Conservation (phyloP, 2,113 vertebrate genomes). For the Phalacrocorax carbo region DNA sequence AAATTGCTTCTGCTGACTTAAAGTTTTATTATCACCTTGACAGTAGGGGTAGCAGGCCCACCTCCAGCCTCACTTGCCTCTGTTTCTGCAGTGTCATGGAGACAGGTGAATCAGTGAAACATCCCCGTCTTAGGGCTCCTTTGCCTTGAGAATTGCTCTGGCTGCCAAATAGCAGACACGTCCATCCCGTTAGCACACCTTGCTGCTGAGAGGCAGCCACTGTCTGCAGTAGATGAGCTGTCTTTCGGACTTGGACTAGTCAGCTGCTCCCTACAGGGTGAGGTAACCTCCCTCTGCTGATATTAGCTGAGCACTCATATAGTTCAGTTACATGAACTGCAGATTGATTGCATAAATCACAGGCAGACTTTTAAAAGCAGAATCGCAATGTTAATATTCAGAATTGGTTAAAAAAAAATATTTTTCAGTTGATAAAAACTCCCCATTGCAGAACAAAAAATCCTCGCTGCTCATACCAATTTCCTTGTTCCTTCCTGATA, state of each 20-base stretch:
- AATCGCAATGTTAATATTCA: rapidly evolving
- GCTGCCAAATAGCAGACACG: background rate
- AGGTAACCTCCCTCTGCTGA: background rate
- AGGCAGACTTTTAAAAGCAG: background rate
- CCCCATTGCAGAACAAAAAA: background rate
- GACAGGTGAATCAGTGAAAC: background rate
- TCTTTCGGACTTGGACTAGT: background rate
- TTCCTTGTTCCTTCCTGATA: background rate
- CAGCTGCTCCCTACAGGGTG: background rate
- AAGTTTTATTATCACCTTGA: background rate
- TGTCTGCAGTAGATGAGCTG: background rate
- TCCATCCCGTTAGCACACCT: background rate
- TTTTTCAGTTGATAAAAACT: background rate
- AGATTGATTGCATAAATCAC: background rate
- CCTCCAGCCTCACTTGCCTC: background rate
- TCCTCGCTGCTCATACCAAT: background rate
- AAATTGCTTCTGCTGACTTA: slow-evolving; percentile 3
- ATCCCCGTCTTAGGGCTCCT: background rate
- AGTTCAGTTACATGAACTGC: background rate
- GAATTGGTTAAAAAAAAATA: background rate
- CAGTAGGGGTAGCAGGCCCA: background rate
- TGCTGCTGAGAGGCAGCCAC: background rate
- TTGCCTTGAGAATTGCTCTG: background rate
- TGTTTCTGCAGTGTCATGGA: background rate
- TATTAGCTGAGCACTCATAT: rapidly evolving